A percentile compares a stretch with the other conserved stretches of the same genome.
Conservation (phyloP, 2,888 invertebrate species). For the Erebia palarica region DNA sequence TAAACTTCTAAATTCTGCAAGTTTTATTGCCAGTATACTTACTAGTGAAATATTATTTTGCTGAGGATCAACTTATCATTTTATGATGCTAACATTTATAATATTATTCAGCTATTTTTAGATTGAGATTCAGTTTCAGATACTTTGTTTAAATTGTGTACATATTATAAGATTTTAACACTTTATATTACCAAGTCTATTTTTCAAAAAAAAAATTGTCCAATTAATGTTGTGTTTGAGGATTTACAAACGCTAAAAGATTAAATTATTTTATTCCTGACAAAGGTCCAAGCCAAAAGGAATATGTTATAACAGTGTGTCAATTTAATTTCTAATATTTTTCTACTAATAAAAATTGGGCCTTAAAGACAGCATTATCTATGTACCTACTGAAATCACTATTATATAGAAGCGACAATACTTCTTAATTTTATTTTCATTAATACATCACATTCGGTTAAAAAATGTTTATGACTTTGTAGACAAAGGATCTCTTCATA, state of each 20-base stretch:
- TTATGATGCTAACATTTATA: no score
- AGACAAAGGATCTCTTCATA: background rate
- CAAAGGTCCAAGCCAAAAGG: background rate
- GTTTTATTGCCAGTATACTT: no score
- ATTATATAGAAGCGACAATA: background rate
- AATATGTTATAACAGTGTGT: background rate
- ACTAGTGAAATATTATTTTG: no score
- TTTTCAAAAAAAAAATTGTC: no score
- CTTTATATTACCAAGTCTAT: no score
- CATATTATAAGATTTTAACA: no score
- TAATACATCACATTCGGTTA: background rate
- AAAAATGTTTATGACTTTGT: background rate
- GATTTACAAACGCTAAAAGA: background rate
- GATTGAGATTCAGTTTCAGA: no score
- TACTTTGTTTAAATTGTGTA: no score
- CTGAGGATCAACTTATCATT: no score
- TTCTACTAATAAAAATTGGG: background rate
- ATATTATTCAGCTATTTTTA: no score
- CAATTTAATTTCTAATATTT: background rate
- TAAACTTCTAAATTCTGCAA: no score
- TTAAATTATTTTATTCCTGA: background rate
- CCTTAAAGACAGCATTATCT: background rate
- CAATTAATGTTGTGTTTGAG: background rate
- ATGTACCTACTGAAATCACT: background rate
- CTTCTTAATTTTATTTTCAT: background rate